phyloP scores from a whole-genome alignment of 2,888 invertebrate species.

The Drosophila multiciliata region DNA sequence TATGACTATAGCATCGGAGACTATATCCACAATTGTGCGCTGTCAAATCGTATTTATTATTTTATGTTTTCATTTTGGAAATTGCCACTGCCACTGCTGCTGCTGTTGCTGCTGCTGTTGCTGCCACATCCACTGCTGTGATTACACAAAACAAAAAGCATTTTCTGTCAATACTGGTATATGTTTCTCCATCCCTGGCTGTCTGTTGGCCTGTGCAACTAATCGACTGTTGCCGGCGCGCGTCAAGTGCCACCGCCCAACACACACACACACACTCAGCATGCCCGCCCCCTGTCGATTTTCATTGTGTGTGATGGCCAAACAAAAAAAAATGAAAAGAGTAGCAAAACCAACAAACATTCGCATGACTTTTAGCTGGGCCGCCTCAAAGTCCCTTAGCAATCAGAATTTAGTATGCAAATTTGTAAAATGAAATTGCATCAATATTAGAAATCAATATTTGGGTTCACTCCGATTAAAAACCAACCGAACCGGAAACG shows the following conservation, averaged over 20 bases:
- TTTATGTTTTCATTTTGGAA: constrained; percentile 83
- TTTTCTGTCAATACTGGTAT: constrained; percentile 68
- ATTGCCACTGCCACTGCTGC: constrained; percentile 65
- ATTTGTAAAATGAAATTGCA: constrained; percentile 81
- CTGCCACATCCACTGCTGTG: constrained; percentile 48
- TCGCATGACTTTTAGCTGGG: constrained; percentile 50
- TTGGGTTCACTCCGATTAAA: constrained; percentile 64
- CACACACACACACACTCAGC: not conserved
- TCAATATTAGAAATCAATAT: constrained; percentile 82
- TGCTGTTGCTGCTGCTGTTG: constrained; percentile 19
- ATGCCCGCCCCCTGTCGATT: constrained; percentile 36
- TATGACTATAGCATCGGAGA: constrained; percentile 30
- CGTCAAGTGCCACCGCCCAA: constrained; percentile 71
- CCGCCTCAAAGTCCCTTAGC: constrained; percentile 79
- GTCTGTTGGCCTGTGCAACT: constrained; percentile 49
- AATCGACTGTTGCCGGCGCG: constrained; percentile 77
- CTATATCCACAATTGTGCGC: constrained; percentile 60
- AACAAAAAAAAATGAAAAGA: constrained; percentile 42
- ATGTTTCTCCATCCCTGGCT: constrained; percentile 25
- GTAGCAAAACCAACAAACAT: constrained; percentile 25
- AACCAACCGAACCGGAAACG: constrained; percentile 41
- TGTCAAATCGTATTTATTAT: constrained; percentile 83
- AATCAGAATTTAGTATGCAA: constrained; percentile 82
- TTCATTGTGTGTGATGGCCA: constrained; percentile 67
- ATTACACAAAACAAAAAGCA: constrained; percentile 68